Conservation (phyloP, 2,113 vertebrate species). For the Beaufortia kweichowensis region DNA sequence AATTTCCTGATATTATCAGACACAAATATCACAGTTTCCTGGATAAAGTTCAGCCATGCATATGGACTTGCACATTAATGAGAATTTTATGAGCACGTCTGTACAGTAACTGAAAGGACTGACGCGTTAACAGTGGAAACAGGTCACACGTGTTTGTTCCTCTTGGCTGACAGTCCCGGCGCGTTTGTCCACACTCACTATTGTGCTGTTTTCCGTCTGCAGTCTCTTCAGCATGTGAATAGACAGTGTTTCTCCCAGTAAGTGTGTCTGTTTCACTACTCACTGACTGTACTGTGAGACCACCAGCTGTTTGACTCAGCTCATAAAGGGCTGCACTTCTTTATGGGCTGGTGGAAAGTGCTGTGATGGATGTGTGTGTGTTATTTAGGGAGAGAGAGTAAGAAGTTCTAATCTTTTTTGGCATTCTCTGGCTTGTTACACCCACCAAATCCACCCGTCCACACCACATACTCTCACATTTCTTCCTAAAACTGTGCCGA, state of each 20-base stretch:
- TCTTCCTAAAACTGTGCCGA: slow-evolving; percentile 7
- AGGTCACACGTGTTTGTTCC: slow-evolving; percentile 15
- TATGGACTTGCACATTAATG: no score
- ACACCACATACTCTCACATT: slow-evolving; percentile 21
- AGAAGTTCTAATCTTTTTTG: slow-evolving; percentile 19
- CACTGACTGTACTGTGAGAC: slow-evolving; percentile 29
- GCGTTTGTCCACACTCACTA: slow-evolving; percentile 28
- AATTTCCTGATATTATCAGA: no score
- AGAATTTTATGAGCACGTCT: no score
- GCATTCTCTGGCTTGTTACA: slow-evolving; percentile 7
- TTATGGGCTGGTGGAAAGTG: slow-evolving; percentile 21
- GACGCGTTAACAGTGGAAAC: slow-evolving; percentile 2
- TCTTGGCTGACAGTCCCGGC: slow-evolving; percentile 14
- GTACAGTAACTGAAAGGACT: background rate
- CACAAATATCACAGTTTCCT: background rate
- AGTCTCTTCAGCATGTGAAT: slow-evolving; percentile 11
- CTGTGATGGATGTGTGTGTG: slow-evolving; percentile 27
- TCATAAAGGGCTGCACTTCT: slow-evolving; percentile 38
- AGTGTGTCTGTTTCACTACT: slow-evolving; percentile 23
- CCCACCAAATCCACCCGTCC: background rate
- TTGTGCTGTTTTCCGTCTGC: slow-evolving; percentile 37
- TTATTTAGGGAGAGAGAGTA: background rate
- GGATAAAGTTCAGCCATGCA: background rate
- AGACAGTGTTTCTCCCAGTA: slow-evolving; percentile 10
- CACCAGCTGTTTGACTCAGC: slow-evolving; percentile 38